Conservation (phyloP, 2,888 invertebrate species). For the Ferdinandea cuprea region DNA sequence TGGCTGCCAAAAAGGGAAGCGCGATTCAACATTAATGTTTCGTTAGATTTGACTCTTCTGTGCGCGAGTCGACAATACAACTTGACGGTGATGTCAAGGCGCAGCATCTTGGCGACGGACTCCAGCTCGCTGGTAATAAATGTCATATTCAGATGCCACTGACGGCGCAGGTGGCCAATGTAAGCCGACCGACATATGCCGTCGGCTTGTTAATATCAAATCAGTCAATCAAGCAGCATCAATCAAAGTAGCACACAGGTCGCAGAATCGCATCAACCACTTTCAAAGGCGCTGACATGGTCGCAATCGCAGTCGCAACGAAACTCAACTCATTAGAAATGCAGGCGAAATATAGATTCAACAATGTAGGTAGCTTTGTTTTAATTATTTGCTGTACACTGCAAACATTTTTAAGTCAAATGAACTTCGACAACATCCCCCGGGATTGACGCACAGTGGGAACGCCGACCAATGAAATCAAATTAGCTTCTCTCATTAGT, state of each 20-base stretch:
- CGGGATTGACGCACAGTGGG: conserved; percentile 62
- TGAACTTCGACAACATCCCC: conserved; percentile 62
- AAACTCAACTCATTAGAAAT: conserved; percentile 71
- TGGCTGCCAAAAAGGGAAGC: conserved; percentile 22
- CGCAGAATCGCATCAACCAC: conserved; percentile 24
- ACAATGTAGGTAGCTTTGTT: conserved; percentile 19
- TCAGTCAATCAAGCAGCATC: conserved; percentile 73
- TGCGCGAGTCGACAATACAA: conserved; percentile 36
- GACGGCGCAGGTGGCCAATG: conserved; percentile 61
- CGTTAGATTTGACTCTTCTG: neutral
- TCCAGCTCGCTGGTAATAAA: conserved; percentile 44
- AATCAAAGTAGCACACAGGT: conserved; percentile 49
- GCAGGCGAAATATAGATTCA: too few species aligned
- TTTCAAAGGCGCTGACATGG: conserved; percentile 61
- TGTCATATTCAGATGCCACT: conserved; percentile 69
- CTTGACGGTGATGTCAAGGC: conserved; percentile 67
- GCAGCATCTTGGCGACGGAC: conserved; percentile 53
- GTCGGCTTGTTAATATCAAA: conserved; percentile 72
- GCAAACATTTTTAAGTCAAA: conserved; percentile 35
- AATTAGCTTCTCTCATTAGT: conserved; percentile 71
- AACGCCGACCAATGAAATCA: conserved; percentile 69
- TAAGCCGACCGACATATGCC: conserved; percentile 54
- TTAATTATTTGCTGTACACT: conserved; percentile 36
- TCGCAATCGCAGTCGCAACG: too few species aligned
- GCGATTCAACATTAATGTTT: conserved; percentile 28